Conservation (phyloP, 2,888 invertebrate genomes). For the Coremacera marginata region DNA sequence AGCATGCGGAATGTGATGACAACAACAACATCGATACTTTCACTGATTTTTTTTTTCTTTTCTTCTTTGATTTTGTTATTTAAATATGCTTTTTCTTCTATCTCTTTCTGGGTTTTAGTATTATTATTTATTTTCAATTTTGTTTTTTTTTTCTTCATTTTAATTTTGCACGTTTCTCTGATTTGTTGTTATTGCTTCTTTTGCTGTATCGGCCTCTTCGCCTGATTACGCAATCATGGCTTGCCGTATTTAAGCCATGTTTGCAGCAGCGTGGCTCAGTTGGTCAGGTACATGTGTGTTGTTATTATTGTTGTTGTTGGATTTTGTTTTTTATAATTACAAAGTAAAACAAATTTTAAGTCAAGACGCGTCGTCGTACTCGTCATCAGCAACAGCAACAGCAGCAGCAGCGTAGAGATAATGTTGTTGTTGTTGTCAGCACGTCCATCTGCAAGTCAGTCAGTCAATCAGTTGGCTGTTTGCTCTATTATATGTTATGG, state of each 20-base stretch:
- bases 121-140: background rate
- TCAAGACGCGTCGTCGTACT: slow-evolving; percentile 18
- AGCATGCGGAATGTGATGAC: slow-evolving; percentile 31
- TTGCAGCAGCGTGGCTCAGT: slow-evolving; percentile 9
- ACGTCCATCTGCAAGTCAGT: background rate
- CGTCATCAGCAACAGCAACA: too few relatives aligned
- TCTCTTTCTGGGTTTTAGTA: slow-evolving; percentile 9
- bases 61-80: slow-evolving; percentile 1
- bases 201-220: slow-evolving; percentile 2
- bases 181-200: slow-evolving; percentile 12
- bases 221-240: slow-evolving; percentile 30
- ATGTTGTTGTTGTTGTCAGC: slow-evolving; percentile 5
- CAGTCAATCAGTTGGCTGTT: too few relatives aligned
- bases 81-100: slow-evolving; percentile 8
- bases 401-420: background rate
- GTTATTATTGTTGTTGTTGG: background rate
- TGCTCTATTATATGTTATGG: too few relatives aligned
- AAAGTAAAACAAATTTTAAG: slow-evolving; percentile 11
- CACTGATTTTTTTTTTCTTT: slow-evolving; percentile 56
- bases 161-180: slow-evolving; percentile 24
- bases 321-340: slow-evolving; percentile 7
- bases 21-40: slow-evolving; percentile 52
- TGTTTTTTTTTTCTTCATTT: slow-evolving; percentile 15
- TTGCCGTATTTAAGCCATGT: background rate
- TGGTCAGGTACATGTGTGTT: slow-evolving; percentile 21